These are phyloP conservation scores for Pandion haliaetus DNA, from an alignment of 2,113 vertebrate species.

Conservation along the genomic window DNA sequence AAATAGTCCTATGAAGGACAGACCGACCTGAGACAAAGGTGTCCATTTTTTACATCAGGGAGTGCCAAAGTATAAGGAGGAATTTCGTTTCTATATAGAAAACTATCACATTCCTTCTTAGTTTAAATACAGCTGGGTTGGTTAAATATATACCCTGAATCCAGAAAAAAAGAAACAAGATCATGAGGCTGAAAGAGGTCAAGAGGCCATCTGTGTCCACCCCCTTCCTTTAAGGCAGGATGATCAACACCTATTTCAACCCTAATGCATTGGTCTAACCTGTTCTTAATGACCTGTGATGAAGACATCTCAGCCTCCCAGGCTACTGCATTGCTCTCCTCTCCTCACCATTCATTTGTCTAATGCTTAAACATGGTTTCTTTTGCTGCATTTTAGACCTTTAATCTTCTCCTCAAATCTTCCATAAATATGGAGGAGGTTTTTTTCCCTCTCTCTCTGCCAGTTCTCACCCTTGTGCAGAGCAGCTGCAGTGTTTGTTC, in stretches of 20 bases:
- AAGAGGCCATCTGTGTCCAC: conserved; percentile 3
- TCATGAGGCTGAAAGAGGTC: conserved; percentile 27
- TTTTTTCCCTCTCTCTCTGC: neutral
- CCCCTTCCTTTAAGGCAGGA: conserved; percentile 4
- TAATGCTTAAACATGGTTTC: neutral
- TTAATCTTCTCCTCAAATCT: neutral
- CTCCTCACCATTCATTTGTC: neutral
- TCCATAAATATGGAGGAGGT: neutral
- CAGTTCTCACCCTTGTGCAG: neutral
- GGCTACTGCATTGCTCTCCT: neutral
- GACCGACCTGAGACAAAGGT: neutral
- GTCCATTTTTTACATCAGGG: neutral
- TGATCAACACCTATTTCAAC: neutral
- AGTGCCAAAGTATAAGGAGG: neutral
- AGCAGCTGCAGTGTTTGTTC: neutral
- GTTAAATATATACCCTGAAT: neutral
- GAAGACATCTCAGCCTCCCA: neutral
- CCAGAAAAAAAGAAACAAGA: neutral
- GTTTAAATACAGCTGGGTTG: neutral
- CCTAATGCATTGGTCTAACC: conserved; percentile 32
- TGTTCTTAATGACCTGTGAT: conserved; percentile 16
- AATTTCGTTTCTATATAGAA: neutral
- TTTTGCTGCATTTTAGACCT: neutral
- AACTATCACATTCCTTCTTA: neutral
- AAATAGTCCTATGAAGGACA: neutral